Evolutionary conservation across 2,113 vertebrate species (phyloP).

Genomic region (Origma solitaria): DNA sequence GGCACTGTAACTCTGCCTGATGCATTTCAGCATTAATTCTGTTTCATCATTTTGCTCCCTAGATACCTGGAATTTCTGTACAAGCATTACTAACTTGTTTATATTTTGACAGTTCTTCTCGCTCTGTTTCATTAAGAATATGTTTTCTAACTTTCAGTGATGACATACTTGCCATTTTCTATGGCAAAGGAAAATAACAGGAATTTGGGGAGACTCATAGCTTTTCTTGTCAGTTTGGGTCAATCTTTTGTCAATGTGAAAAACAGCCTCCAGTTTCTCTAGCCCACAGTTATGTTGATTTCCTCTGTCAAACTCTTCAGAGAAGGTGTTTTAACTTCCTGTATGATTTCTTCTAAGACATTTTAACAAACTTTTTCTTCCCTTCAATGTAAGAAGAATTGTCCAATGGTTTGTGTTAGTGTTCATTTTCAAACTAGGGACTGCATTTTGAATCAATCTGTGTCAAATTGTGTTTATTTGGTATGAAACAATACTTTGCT

Average conservation of each 20-base stretch:
- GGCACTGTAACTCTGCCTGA: background rate
- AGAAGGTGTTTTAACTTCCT: background rate
- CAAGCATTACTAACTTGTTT: background rate
- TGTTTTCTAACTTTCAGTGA: background rate
- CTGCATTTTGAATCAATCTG: background rate
- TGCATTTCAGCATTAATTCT: background rate
- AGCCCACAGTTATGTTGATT: background rate
- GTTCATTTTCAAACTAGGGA: background rate
- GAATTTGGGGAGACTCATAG: background rate
- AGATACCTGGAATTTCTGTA: background rate
- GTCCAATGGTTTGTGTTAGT: background rate
- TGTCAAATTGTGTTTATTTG: background rate
- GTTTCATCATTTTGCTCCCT: background rate
- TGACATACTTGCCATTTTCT: background rate
- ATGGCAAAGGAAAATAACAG: background rate
- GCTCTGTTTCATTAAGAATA: background rate
- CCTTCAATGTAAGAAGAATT: background rate
- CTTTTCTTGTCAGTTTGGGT: background rate
- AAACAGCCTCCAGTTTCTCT: background rate
- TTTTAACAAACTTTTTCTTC: background rate
- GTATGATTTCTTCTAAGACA: background rate
- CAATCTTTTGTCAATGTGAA: background rate
- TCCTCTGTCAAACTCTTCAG: background rate
- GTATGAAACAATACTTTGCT: background rate
- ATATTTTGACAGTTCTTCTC: background rate